phyloP scores from a whole-genome alignment of 2,113 vertebrate genomes.

The Etheostoma cragini region DNA sequence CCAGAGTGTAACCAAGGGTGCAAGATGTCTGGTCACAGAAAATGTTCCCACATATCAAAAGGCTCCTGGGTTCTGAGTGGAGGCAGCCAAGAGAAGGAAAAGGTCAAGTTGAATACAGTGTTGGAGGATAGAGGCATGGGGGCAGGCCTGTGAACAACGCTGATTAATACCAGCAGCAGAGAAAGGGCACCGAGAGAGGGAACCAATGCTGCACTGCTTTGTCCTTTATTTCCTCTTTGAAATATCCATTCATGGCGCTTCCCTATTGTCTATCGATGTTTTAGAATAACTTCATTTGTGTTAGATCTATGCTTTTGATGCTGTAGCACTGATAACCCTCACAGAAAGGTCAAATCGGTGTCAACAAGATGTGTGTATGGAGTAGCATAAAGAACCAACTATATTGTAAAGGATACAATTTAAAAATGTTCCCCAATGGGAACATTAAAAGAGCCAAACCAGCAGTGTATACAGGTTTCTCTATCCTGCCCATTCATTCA shows the following conservation, averaged over 20 bases:
- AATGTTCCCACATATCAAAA: conserved; percentile 80
- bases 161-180: conserved; percentile 71
- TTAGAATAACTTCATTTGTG: neutral
- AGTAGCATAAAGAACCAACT: neutral
- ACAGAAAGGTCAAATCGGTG: neutral
- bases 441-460: neutral
- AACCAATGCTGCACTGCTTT: conserved; percentile 47
- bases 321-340: neutral
- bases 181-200: conserved; percentile 56
- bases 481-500: neutral
- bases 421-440: neutral
- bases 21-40: conserved; percentile 72
- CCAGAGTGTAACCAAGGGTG: conserved; percentile 74
- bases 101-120: conserved; percentile 78
- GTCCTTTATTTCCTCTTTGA: conserved; percentile 57
- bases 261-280: conserved; percentile 1
- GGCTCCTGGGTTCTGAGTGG: conserved; percentile 68
- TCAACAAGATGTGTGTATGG: neutral
- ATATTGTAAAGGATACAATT: neutral
- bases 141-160: conserved; percentile 46
- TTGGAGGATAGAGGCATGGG: conserved; percentile 58
- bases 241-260: conserved; percentile 29
- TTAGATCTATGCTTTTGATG: neutral
- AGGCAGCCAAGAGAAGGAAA: conserved; percentile 69
- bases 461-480: neutral